Conservation (phyloP, 2,888 invertebrate species). For the Hesperia comma region DNA sequence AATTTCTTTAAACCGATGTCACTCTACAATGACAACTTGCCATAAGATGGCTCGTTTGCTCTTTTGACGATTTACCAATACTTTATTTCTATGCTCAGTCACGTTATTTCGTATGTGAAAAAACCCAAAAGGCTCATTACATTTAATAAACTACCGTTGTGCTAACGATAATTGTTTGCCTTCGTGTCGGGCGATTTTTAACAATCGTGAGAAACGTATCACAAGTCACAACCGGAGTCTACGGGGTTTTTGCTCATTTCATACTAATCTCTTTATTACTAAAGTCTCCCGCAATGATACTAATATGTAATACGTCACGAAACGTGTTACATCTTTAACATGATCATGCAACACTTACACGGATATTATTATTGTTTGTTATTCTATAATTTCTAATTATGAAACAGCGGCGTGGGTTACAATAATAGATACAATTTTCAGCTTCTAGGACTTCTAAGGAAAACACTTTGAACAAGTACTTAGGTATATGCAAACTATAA, state of each 20-base stretch:
- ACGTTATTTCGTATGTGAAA: too few species aligned
- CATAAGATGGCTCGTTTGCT: too few species aligned
- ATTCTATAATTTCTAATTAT: constrained; percentile 10
- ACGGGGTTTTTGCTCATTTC: neutral
- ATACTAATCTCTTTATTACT: constrained; percentile 14
- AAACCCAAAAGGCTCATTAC: too few species aligned
- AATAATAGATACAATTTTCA: neutral
- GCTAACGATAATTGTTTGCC: neutral
- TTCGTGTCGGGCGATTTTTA: neutral
- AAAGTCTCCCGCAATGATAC: constrained; percentile 45
- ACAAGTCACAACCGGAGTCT: neutral
- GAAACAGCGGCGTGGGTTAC: neutral
- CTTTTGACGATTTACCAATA: too few species aligned
- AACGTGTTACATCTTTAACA: constrained; percentile 26
- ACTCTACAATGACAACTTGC: too few species aligned
- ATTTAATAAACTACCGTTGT: too few species aligned
- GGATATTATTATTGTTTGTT: constrained; percentile 6
- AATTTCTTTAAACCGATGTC: too few species aligned
- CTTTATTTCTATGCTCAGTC: too few species aligned
- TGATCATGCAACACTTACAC: constrained; percentile 16
- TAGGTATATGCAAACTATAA: too few species aligned
- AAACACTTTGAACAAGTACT: too few species aligned
- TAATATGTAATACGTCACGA: constrained; percentile 45
- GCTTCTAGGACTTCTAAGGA: too few species aligned
- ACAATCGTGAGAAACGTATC: neutral